Base-by-base conservation (phyloP, 1,140 invertebrate species). In the Drosophila nebulosa region DNA sequence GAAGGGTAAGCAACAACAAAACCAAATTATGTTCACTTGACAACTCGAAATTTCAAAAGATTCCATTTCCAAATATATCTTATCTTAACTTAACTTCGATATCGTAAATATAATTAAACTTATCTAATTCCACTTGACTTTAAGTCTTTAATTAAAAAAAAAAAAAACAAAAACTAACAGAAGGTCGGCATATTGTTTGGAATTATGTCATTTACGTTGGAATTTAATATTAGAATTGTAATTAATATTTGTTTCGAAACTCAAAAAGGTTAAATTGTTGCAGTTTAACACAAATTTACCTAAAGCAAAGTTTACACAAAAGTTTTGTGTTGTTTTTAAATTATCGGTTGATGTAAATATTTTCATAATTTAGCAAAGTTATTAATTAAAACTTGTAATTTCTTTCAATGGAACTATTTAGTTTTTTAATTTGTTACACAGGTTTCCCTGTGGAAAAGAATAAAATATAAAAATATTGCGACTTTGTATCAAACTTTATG, bases 81-180 rank as follows among this genome's bases (percentile, higher is more conserved):
- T 46, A 46, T 46, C 39, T 46, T 65, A 65, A 73, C 69, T 65
- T 32, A 59, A 42, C 1, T 4, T 53, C 56, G 61, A 42, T 73
- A 73, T 58, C 70, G 10, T 27, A 35, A 65, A 64, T 55, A 69
- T 73, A 73, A 58, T 73, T 73, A 58, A 12, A 73, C 70, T 73
- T 73, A 73, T 73, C 70, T 73, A 53, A 59, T 35, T 35, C 39
- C 53, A 24, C 59, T 35, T 72, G 69, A 64, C 69, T 72, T 72
- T 73, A 53, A 32, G 56, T 62, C 39, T 21, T 46, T 46, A 46
- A 46, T 21, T 46, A 51, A 65, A n/a, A n/a, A n/a, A n/a, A n/a
- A n/a, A n/a, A n/a, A n/a, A n/a, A n/a, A n/a, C n/a, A n/a, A n/a
- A 73, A 62, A 61, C 14, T 22, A 27, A 22, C 46, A 39, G 39